These are phyloP conservation scores for Drosophila cardini DNA, from an alignment of 1,140 invertebrate species.

Conservation along the genomic window DNA sequence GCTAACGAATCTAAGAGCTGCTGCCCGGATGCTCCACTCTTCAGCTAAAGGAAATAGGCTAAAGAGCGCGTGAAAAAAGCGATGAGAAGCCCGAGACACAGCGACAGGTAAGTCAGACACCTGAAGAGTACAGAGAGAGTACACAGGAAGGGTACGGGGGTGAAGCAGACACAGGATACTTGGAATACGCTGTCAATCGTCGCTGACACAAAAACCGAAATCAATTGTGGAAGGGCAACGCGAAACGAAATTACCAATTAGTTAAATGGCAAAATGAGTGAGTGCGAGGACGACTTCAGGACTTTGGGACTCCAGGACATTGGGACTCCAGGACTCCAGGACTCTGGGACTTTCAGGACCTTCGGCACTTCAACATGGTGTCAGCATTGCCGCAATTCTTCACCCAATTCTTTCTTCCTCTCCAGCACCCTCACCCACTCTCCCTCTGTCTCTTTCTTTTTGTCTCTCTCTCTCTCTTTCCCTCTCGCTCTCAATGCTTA, in stretches of 20 bases:
- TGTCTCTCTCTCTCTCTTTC: neutral
- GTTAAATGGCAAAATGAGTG: conserved; percentile 79
- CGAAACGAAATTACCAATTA: conserved; percentile 75
- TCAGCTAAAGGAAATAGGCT: conserved; percentile 69
- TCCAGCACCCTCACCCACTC: no score
- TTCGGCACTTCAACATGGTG: conserved; percentile 42
- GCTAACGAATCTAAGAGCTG: conserved; percentile 61
- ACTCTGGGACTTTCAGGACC: conserved; percentile 18
- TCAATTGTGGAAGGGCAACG: conserved; percentile 69
- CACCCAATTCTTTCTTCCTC: conserved; percentile 5
- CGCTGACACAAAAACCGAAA: conserved; percentile 72
- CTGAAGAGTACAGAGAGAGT: conserved; percentile 57
- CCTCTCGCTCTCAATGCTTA: conserved; percentile 58
- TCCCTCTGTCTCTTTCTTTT: neutral
- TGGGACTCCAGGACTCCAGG: conserved; percentile 8
- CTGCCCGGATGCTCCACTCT: conserved; percentile 47
- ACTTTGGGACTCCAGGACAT: conserved; percentile 26
- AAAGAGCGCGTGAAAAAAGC: conserved; percentile 74
- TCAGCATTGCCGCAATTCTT: conserved; percentile 63
- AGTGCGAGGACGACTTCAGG: conserved; percentile 57
- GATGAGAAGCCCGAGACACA: conserved; percentile 20
- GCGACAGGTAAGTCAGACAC: conserved; percentile 35
- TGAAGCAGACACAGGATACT: neutral
- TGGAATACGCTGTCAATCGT: conserved; percentile 63
- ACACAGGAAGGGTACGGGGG: neutral